Conservation (phyloP, 2,888 invertebrate species). For the Zootermopsis nevadensis region DNA sequence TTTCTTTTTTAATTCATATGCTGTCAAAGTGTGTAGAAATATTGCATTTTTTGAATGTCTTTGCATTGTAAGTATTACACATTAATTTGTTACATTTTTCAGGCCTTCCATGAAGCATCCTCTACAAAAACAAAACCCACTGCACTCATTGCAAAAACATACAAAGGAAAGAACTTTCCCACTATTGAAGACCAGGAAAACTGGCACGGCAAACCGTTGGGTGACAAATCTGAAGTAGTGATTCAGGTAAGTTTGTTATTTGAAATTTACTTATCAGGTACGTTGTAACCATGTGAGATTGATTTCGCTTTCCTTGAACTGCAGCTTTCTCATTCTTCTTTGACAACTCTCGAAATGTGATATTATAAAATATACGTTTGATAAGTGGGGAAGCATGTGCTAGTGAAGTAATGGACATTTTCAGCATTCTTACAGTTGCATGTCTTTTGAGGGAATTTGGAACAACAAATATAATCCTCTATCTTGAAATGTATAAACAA, state of each 20-base stretch:
- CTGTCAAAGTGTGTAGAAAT: neutral
- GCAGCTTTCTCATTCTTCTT: too few species aligned
- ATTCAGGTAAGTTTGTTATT: conserved; percentile 64
- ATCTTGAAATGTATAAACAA: too few species aligned
- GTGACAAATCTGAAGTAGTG: conserved; percentile 79
- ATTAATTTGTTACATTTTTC: conserved; percentile 5
- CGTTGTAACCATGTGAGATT: too few species aligned
- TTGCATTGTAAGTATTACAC: too few species aligned
- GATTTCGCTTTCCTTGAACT: too few species aligned
- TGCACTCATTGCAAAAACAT: conserved; percentile 94
- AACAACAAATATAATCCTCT: too few species aligned
- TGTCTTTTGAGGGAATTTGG: too few species aligned
- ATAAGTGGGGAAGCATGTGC: too few species aligned
- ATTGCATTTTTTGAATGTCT: neutral
- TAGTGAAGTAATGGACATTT: too few species aligned
- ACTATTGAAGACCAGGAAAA: conserved; percentile 93
- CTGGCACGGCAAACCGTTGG: conserved; percentile 98
- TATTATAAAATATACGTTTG: too few species aligned
- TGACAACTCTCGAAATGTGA: too few species aligned
- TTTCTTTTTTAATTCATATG: neutral
- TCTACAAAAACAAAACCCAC: conserved; percentile 85
- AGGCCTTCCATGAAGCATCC: conserved; percentile 85
- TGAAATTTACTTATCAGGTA: neutral
- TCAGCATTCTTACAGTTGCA: too few species aligned
- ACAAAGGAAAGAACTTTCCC: conserved; percentile 91